Base-by-base conservation (phyloP, 2,113 vertebrate genomes). In the Suricata suricatta region DNA sequence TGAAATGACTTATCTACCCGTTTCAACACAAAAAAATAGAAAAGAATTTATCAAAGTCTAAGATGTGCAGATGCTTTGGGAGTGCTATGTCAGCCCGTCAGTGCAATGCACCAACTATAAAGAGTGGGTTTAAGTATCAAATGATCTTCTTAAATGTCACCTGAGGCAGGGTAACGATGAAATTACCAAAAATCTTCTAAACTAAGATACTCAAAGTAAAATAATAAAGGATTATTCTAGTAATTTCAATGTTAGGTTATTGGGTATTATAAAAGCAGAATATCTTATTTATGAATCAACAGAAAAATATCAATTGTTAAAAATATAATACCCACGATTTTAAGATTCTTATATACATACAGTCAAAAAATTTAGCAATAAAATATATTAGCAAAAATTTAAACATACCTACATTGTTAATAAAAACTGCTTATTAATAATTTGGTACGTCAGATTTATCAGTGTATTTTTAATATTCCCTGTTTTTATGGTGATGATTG, bases 381-480 rank as follows among this genome's bases (percentile, higher is more conserved):
- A 68, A 92, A 44, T 94, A 35, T 68, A 54, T 64, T 41, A 87
- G 11, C 66, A 60, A 83, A 83, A 74, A 93, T 91, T 15, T 72
- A 76, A 94, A 96, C 89, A 3, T 21, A 33, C 9, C 33, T 76
- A 54, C 47, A 16, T 23, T 29, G 2, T 66, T 63, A 76, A 74
- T 90, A 79, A 87, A 93, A 96, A 79, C 29, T 83, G 16, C 68
- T 50, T 69, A 47, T 83, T 93, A 95, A n/a, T 31, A 64, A 50
- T 90, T 90, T 74, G 41, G 8, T 80, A 57, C 85, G 83, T 94
- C 31, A 89, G 7, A 88, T 47, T 50, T 88, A 88, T 71, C 57
- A 95, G 47, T 64, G 83, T 7, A 69, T 5, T 31, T 90, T 64
- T 68, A 12, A 12, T 90, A 79, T 63, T 96, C 95, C 21, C 54